Evolutionary conservation across 1,140 invertebrate species (phyloP).

Genomic region (Papilio helenus): DNA sequence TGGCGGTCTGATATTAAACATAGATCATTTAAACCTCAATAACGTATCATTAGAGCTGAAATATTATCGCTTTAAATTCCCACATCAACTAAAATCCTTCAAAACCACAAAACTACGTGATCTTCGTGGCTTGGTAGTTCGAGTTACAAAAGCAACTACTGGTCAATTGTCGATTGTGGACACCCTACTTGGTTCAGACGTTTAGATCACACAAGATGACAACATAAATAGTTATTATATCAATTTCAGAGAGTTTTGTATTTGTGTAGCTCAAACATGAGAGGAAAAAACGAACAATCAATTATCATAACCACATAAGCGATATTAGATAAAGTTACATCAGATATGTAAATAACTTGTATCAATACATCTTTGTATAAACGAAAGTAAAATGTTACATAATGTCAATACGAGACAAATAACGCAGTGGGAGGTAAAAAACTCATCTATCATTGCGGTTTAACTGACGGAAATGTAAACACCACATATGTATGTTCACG

Average conservation of each 20-base stretch:
- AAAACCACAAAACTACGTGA: background rate
- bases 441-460: constrained; percentile 19
- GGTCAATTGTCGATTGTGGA: too few species aligned
- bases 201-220: too few species aligned
- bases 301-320: background rate
- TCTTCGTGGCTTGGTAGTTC: too few species aligned
- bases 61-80: background rate
- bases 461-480: constrained; percentile 23
- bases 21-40: constrained; percentile 6
- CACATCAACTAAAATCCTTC: background rate
- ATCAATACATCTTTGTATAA: constrained; percentile 18
- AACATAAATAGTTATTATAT: too few species aligned
- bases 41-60: background rate
- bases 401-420: constrained; percentile 8
- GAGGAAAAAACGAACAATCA: background rate
- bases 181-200: too few species aligned
- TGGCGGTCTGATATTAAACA: constrained; percentile 20
- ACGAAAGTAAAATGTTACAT: constrained; percentile 23
- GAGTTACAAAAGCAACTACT: too few species aligned
- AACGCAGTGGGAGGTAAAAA: constrained; percentile 19
- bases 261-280: background rate
- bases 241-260: too few species aligned
- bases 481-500: constrained; percentile 2
- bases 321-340: constrained; percentile 18
- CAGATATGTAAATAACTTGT: constrained; percentile 17